A percentile compares a stretch with the other conserved stretches of the same genome.
phyloP scores from a whole-genome alignment of 2,888 invertebrate genomes.

The Xanthorhoe designata region DNA sequence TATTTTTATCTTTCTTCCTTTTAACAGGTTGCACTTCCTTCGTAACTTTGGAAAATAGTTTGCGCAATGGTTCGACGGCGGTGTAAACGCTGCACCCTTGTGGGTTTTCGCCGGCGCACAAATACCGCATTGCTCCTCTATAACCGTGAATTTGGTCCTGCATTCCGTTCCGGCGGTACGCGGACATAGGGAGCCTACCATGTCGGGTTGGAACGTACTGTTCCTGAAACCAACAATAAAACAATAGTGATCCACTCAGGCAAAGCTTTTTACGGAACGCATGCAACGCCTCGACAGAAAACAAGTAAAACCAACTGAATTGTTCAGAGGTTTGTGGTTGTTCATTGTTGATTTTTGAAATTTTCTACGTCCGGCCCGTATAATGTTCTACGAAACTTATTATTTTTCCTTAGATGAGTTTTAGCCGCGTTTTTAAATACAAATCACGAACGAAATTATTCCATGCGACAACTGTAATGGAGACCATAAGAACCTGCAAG shows the following conservation, averaged over 20 bases:
- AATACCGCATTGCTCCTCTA: conserved; percentile 69
- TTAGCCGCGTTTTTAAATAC: conserved; percentile 18
- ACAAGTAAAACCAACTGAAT: conserved; percentile 29
- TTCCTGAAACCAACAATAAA: conserved; percentile 81
- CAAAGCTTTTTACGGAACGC: conserved; percentile 35
- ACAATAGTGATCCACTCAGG: conserved; percentile 49
- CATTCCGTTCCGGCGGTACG: conserved; percentile 73
- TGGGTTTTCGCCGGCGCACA: conserved; percentile 59
- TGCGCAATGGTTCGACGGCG: conserved; percentile 64
- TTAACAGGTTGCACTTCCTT: conserved; percentile 66
- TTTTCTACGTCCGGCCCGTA: conserved; percentile 13
- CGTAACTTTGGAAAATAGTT: conserved; percentile 64
- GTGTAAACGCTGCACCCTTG: conserved; percentile 60
- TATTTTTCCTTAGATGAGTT: conserved; percentile 9
- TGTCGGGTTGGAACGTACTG: conserved; percentile 75
- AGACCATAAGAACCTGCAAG: conserved; percentile 4
- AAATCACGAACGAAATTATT: conserved; percentile 22
- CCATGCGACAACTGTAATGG: conserved; percentile 9
- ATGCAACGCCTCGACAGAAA: conserved; percentile 23
- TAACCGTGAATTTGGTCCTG: conserved; percentile 79
- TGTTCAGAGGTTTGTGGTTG: conserved; percentile 25
- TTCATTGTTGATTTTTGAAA: conserved; percentile 27
- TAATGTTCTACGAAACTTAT: conserved; percentile 11
- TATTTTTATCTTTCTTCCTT: conserved; percentile 62
- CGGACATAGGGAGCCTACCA: conserved; percentile 73